phyloP scores from a whole-genome alignment of 2,888 invertebrate genomes.

The Ochropleura plecta region DNA sequence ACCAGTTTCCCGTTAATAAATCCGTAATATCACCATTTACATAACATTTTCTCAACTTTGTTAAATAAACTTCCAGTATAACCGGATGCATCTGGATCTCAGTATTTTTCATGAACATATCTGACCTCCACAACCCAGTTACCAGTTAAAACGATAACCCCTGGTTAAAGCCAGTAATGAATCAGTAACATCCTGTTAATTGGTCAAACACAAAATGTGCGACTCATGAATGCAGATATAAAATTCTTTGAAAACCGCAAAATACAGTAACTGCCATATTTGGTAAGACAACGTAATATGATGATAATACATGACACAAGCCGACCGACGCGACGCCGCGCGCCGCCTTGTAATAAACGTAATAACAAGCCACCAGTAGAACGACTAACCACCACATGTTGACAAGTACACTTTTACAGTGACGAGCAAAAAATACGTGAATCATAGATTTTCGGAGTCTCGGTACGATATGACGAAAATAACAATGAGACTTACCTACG shows the following conservation, averaged over 20 bases:
- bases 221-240: conserved; percentile 28
- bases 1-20: background rate
- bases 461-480: conserved; percentile 48
- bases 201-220: conserved; percentile 19
- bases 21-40: background rate
- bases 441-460: conserved; percentile 37
- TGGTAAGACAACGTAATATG: conserved; percentile 34
- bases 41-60: background rate
- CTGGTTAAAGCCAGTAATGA: background rate
- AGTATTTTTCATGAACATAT: background rate
- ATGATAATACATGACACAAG: conserved; percentile 33
- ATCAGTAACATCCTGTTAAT: conserved; percentile 11
- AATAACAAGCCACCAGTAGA: conserved; percentile 37
- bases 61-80: background rate
- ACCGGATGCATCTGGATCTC: background rate
- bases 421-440: conserved; percentile 42
- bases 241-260: conserved; percentile 33
- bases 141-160: background rate
- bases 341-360: conserved; percentile 34
- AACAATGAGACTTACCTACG: conserved; percentile 25
- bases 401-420: conserved; percentile 13
- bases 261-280: conserved; percentile 34
- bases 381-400: conserved; percentile 16
- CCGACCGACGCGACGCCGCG: no score
- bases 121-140: background rate